Evolutionary conservation across 1,140 invertebrate genomes (phyloP).

Genomic region (Hydropsyche tenuis): DNA sequence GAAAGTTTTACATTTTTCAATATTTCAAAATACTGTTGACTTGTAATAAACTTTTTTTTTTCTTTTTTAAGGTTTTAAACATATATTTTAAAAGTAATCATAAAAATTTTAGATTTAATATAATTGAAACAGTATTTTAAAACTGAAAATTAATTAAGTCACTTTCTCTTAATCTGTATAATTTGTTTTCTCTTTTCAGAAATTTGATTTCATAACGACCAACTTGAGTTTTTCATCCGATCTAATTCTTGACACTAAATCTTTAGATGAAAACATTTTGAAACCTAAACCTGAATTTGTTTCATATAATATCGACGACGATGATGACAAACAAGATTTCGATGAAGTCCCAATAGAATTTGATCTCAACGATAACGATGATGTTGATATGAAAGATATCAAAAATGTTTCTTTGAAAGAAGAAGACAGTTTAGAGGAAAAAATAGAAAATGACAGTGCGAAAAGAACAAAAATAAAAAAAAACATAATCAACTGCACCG

Average conservation of each 20-base stretch:
- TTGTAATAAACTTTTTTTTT: too few species aligned
- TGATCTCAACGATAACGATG: background rate
- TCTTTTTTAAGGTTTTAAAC: too few species aligned
- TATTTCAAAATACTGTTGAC: too few species aligned
- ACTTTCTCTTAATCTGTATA: too few species aligned
- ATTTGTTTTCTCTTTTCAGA: background rate
- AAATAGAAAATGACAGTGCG: background rate
- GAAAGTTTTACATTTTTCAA: too few species aligned
- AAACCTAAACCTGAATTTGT: background rate
- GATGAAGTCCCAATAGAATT: background rate
- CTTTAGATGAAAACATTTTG: background rate
- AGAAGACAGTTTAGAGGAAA: background rate
- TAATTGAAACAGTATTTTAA: too few species aligned
- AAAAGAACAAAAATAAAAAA: background rate
- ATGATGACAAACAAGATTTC: background rate
- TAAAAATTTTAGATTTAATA: too few species aligned
- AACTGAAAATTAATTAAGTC: too few species aligned
- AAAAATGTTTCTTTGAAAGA: background rate
- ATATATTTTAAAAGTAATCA: too few species aligned
- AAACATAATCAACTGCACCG: background rate
- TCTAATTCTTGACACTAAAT: background rate
- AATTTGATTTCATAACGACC: background rate
- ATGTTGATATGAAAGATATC: background rate
- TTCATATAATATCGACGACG: background rate
- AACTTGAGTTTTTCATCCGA: background rate